phyloP scores from a whole-genome alignment of 2,113 vertebrate species.

The Nestor notabilis region DNA sequence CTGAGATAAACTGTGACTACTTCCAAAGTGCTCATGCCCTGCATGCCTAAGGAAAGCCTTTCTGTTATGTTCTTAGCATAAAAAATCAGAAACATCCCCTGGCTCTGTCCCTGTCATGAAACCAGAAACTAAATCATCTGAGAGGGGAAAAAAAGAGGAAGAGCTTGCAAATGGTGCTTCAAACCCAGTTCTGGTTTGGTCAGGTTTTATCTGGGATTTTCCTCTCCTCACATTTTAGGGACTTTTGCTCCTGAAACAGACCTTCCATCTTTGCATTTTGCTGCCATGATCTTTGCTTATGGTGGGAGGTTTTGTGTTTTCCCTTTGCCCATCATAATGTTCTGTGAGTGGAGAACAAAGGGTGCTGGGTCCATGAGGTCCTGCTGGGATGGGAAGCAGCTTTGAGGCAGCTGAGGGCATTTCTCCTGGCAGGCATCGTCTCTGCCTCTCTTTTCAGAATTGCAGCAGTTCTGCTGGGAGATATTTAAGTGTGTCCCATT shows the following conservation, averaged over 20 bases:
- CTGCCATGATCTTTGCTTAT: neutral
- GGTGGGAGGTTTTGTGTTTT: neutral
- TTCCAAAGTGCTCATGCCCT: neutral
- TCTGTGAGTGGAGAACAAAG: neutral
- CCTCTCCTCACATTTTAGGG: neutral
- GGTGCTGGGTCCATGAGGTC: neutral
- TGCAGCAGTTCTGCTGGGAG: neutral
- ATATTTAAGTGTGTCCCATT: neutral
- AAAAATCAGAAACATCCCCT: neutral
- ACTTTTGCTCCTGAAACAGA: neutral
- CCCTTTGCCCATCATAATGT: neutral
- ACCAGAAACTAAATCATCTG: neutral
- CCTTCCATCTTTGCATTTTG: neutral
- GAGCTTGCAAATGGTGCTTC: neutral
- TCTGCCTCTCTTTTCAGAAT: neutral
- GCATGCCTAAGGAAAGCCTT: neutral
- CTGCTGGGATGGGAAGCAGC: neutral
- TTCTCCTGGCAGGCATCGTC: neutral
- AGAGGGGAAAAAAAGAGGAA: constrained; percentile 11
- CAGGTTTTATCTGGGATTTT: constrained; percentile 6
- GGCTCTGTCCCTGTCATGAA: neutral
- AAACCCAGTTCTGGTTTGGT: neutral
- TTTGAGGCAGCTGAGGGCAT: neutral
- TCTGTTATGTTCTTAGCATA: neutral
- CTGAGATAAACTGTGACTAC: neutral